These are phyloP conservation scores for Agrilus planipennis DNA, from an alignment of 1,140 invertebrate genomes.

Conservation along the genomic window DNA sequence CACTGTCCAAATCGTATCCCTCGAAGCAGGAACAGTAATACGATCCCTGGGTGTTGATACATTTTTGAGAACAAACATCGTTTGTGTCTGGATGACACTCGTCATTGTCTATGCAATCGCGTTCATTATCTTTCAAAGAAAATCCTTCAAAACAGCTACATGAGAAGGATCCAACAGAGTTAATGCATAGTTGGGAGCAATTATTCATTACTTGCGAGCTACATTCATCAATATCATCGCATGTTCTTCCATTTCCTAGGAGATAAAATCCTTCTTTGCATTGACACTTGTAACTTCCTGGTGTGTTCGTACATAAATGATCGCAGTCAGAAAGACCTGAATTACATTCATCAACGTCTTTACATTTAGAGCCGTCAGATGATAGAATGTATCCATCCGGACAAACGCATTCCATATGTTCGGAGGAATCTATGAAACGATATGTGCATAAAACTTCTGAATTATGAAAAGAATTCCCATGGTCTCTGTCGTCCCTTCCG, in stretches of 20 bases:
- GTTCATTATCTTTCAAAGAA: slow-evolving; percentile 19
- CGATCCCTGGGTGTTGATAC: slow-evolving; percentile 26
- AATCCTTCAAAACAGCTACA: slow-evolving; percentile 46
- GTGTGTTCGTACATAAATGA: slow-evolving; percentile 35
- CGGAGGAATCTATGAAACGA: no score
- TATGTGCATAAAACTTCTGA: no score
- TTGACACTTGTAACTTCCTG: slow-evolving; percentile 44
- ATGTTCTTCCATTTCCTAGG: slow-evolving; percentile 32
- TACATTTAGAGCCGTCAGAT: slow-evolving; percentile 39
- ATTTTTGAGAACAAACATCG: slow-evolving; percentile 23
- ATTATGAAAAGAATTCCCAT: no score
- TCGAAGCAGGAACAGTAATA: slow-evolving; percentile 43
- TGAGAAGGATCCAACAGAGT: slow-evolving; percentile 46
- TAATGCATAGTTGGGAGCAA: slow-evolving; percentile 51
- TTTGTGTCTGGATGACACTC: slow-evolving; percentile 33
- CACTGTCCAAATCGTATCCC: slow-evolving; percentile 38
- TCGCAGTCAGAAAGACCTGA: slow-evolving; percentile 34
- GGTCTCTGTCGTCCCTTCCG: no score
- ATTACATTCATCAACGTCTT: slow-evolving; percentile 50
- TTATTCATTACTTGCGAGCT: slow-evolving; percentile 32
- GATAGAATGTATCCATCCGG: slow-evolving; percentile 33
- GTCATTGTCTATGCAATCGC: slow-evolving; percentile 18
- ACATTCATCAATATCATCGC: slow-evolving; percentile 57
- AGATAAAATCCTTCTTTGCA: slow-evolving; percentile 44
- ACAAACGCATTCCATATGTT: slow-evolving; percentile 46